Evolutionary conservation across 2,888 invertebrate species (phyloP), one percentile per base, ranked within the genome.

Genomic region (Polylopha cassiicola): DNA sequence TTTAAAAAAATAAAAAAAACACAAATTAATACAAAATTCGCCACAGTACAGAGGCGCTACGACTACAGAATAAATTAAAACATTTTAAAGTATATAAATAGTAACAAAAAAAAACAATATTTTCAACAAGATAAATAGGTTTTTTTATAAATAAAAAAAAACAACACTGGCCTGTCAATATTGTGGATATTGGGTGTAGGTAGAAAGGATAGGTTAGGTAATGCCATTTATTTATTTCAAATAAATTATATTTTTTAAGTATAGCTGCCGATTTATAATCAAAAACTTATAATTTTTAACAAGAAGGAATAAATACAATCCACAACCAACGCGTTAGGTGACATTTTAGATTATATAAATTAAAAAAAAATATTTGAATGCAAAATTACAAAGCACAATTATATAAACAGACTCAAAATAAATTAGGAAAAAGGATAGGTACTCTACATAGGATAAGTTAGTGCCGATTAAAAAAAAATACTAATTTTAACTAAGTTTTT

Each of bases 161-260:
- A 60, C 85, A 86, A 86, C 86, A 85, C 85, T 74, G 86, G 81
- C 65, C 86, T 86, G 86, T 86, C 86, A 86, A 86, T 86, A 86
- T 86, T 85, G 86, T 67, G 66, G 70, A 55, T 17, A 43, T 48
- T 43, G 47, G 53, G 48, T 43, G 58, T 60, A 58, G 52, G 45
- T 46, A 48, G 47, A 52, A 39, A 51, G 55, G 55, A 14, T 33
- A 39, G 44, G 39, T 23, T 17, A 43, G 63, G 49, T 55, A 67
- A 81, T 81, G 84, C 76, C 85, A 84, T 81, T 80, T 72, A 53
- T 72, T 81, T 75, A 84, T 81, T 84, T 65, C 80, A 79, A 79
- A 72, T 74, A 80, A 78, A 69, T 68, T 71, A n/a, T n/a, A 74
- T 58, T 54, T 59, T 18, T 73, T 85, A 84, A 82, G 82, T 81